Percentiles rank a stretch among this genome's conserved stretches.
These are phyloP conservation scores for Brassicogethes aeneus DNA, from an alignment of 2,888 invertebrate genomes.

Conservation along the genomic window DNA sequence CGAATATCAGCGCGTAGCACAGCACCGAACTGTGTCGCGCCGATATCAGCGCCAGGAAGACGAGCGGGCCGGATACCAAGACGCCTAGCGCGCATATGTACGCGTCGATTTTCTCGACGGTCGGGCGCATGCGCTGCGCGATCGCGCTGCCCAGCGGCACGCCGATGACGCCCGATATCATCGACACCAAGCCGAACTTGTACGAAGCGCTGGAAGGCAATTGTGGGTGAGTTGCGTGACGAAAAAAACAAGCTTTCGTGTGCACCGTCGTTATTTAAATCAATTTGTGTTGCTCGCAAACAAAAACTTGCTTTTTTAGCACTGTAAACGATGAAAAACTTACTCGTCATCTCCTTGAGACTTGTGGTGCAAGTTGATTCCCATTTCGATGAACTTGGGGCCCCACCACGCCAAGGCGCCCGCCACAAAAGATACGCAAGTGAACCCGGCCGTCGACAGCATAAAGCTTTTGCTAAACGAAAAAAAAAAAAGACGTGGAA, in stretches of 20 bases:
- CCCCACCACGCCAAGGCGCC: slow-evolving; percentile 98
- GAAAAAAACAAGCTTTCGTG: too few species aligned
- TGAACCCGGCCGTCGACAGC: slow-evolving; percentile 88
- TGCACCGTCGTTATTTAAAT: too few species aligned
- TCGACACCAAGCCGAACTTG: slow-evolving; percentile 90
- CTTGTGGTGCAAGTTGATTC: slow-evolving; percentile 54
- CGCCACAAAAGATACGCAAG: slow-evolving; percentile 94
- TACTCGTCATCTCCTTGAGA: too few species aligned
- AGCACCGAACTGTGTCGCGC: slow-evolving; percentile 53
- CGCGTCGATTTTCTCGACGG: slow-evolving; percentile 69
- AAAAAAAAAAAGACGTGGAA: too few species aligned
- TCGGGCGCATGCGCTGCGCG: slow-evolving; percentile 62
- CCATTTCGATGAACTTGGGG: slow-evolving; percentile 75
- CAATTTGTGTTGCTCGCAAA: too few species aligned
- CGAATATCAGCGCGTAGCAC: slow-evolving; percentile 74
- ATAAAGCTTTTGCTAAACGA: slow-evolving; percentile 91
- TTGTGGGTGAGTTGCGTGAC: too few species aligned
- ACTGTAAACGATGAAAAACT: too few species aligned
- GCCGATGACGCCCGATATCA: slow-evolving; percentile 86
- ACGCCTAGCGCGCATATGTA: slow-evolving; percentile 87
- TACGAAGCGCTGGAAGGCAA: slow-evolving; percentile 77
- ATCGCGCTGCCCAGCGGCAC: slow-evolving; percentile 79
- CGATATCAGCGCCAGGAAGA: slow-evolving; percentile 68
- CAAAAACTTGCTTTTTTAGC: too few species aligned
- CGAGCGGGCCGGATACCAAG: slow-evolving; percentile 75